phyloP scores from a whole-genome alignment of 2,797 vertebrate species.

The Ceryle rudis region DNA sequence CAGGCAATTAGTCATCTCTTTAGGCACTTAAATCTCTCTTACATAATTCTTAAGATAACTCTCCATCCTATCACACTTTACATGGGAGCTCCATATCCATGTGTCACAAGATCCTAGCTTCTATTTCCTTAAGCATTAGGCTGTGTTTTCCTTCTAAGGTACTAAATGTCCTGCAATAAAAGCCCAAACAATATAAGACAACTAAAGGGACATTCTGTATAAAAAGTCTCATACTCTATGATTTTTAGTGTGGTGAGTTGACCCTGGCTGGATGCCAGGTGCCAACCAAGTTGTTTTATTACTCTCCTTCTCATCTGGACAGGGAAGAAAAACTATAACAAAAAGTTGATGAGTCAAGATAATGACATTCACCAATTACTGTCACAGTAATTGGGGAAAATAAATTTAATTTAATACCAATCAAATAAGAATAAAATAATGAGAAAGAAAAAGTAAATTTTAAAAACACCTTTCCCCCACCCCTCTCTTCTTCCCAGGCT shows the following conservation, averaged over 20 bases:
- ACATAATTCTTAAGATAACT: not conserved
- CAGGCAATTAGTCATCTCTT: not conserved
- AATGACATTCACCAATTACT: not conserved
- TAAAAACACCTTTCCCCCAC: not conserved
- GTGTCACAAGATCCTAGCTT: not conserved
- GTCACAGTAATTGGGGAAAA: not conserved
- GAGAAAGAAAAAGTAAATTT: not conserved
- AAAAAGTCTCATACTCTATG: accelerated
- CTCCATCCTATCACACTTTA: not conserved
- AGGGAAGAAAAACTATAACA: not conserved
- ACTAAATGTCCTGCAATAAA: not conserved
- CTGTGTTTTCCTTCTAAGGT: not conserved
- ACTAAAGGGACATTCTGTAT: not conserved
- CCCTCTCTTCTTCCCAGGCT: not conserved
- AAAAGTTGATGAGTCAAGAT: not conserved
- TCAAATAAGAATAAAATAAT: not conserved
- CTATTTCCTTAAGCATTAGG: not conserved
- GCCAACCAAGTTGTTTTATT: not conserved
- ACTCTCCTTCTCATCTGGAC: not conserved
- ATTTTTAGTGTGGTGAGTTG: not conserved
- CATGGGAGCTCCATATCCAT: not conserved
- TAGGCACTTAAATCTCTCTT: not conserved
- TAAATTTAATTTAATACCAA: no score
- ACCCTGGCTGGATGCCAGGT: not conserved
- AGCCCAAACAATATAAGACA: not conserved